These are phyloP conservation scores for Lontra canadensis DNA, from an alignment of 2,113 vertebrate species.

Conservation along the genomic window DNA sequence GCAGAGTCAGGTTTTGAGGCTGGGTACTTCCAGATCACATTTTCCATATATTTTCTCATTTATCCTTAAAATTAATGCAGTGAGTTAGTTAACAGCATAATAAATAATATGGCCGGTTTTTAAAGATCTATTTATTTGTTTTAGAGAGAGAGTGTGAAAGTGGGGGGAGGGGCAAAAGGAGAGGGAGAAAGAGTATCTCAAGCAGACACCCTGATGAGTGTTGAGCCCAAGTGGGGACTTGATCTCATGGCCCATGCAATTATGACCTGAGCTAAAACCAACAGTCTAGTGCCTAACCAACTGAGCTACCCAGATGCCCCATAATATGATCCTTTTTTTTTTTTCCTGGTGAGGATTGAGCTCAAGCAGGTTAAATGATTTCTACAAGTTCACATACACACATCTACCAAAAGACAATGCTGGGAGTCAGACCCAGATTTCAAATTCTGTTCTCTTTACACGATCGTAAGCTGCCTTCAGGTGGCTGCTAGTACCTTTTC, in stretches of 20 bases:
- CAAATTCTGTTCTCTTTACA: neutral
- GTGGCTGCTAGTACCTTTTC: neutral
- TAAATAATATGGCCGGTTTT: neutral
- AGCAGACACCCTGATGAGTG: neutral
- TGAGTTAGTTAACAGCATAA: neutral
- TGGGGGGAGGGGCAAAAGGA: neutral
- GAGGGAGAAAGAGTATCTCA: neutral
- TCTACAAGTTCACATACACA: neutral
- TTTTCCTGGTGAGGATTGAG: neutral
- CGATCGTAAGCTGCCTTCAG: neutral
- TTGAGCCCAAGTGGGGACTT: neutral
- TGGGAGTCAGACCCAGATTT: neutral
- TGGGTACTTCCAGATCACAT: neutral
- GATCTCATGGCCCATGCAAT: neutral
- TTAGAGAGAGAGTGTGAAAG: neutral
- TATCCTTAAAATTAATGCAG: neutral
- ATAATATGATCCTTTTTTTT: neutral
- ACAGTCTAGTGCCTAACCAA: neutral
- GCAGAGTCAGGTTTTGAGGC: neutral
- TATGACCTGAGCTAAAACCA: neutral
- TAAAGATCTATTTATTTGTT: neutral
- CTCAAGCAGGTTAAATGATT: neutral
- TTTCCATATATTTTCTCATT: neutral
- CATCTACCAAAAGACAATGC: neutral
- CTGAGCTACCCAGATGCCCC: neutral